Evolutionary conservation across 2,113 vertebrate species (phyloP).

Genomic region (Hippolais icterina): DNA sequence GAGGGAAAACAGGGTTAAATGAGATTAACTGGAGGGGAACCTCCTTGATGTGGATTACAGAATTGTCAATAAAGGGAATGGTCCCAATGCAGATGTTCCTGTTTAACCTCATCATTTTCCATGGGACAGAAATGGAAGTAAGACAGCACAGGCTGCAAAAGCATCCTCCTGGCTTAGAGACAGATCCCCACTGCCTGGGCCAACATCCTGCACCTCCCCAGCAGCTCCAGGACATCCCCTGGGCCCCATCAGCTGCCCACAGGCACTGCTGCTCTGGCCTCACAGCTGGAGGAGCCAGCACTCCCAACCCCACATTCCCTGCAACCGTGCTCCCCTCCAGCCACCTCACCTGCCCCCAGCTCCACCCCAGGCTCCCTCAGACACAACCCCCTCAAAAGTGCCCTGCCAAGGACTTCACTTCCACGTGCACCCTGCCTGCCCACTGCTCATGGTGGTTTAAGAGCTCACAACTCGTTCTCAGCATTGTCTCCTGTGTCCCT

Average conservation of each 20-base stretch:
- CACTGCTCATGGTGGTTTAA: not conserved
- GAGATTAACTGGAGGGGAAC: conserved; percentile 36
- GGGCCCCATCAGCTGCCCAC: not conserved
- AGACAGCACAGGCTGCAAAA: not conserved
- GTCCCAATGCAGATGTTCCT: not conserved
- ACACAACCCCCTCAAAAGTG: not conserved
- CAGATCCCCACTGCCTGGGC: not conserved
- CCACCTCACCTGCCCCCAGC: not conserved
- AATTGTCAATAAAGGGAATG: not conserved
- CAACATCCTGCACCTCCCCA: not conserved
- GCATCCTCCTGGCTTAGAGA: not conserved
- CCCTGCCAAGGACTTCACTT: not conserved
- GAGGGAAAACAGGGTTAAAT: conserved; percentile 33
- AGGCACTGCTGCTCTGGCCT: not conserved
- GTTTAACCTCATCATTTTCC: not conserved
- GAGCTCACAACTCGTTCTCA: not conserved
- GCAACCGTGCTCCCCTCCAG: rapidly evolving
- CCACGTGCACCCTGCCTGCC: rapidly evolving
- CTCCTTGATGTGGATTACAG: not conserved
- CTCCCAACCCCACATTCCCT: not conserved
- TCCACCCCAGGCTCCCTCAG: not conserved
- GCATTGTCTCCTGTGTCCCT: not conserved
- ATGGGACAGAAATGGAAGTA: not conserved
- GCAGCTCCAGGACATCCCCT: not conserved
- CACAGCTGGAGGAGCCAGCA: not conserved